Evolutionary conservation across 2,113 vertebrate genomes (phyloP).

Genomic region (Clarias batrachus): DNA sequence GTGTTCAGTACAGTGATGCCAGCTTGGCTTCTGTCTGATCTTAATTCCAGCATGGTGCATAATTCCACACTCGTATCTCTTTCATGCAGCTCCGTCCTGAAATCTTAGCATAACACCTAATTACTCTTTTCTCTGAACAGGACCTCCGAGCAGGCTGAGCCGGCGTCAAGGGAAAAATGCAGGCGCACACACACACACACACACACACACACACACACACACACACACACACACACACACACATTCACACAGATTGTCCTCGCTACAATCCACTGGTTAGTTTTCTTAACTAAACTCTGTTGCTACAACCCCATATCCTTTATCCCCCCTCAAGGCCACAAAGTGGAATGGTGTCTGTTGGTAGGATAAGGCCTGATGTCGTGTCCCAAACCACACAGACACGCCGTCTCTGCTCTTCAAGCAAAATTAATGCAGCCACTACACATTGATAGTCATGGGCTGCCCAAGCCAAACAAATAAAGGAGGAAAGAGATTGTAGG

Average conservation of each 20-base stretch:
- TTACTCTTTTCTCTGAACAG: constrained; percentile 41
- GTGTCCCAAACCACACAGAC: constrained; percentile 28
- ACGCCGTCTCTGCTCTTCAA: not conserved
- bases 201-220: constrained; percentile 1
- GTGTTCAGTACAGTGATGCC: constrained; percentile 18
- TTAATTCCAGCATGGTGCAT: constrained; percentile 41
- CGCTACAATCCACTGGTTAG: not conserved
- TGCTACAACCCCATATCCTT: constrained; percentile 27
- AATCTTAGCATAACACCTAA: constrained; percentile 41
- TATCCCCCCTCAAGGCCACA: not conserved
- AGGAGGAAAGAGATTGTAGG: not conserved
- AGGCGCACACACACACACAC: not conserved
- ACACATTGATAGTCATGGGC: constrained; percentile 33
- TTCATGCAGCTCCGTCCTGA: constrained; percentile 36
- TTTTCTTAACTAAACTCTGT: constrained; percentile 38
- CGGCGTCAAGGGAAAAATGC: not conserved
- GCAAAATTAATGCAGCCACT: constrained; percentile 37
- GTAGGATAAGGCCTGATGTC: not conserved
- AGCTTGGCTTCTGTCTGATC: constrained; percentile 19
- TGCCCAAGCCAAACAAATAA: constrained; percentile 41
- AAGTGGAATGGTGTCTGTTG: not conserved
- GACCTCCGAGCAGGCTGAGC: constrained; percentile 13
- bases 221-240: not conserved
- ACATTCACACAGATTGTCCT: not conserved
- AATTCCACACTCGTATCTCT: constrained; percentile 33